These are phyloP conservation scores for Bufo bufo DNA, from an alignment of 2,113 vertebrate genomes.

Conservation along the genomic window DNA sequence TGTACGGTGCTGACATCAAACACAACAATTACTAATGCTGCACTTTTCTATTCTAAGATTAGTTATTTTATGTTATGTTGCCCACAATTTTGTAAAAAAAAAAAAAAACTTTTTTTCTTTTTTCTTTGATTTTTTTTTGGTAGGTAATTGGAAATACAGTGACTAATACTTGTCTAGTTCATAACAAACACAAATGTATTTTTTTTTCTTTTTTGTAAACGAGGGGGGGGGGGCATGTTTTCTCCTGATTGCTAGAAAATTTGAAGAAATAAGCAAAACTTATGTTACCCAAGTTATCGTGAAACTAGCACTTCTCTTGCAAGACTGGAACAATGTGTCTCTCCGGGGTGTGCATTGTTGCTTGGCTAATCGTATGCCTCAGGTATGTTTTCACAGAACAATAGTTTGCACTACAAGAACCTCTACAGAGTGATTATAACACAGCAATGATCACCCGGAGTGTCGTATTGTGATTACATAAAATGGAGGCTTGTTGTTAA, in stretches of 20 bases:
- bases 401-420: constrained; percentile 49
- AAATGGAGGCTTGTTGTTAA: constrained; percentile 55
- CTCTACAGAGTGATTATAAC: constrained; percentile 54
- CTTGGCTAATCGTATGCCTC: constrained; percentile 47
- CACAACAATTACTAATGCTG: no score
- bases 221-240: not conserved
- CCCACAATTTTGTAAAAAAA: no score
- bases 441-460: constrained; percentile 54
- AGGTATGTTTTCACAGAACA: constrained; percentile 53
- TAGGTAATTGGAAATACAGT: constrained; percentile 68
- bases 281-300: constrained; percentile 62
- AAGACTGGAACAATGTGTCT: constrained; percentile 44
- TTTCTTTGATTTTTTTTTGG: not conserved
- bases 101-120: not conserved
- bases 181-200: constrained; percentile 67
- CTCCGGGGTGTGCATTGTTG: constrained; percentile 51
- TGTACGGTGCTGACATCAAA: no score
- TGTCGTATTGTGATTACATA: constrained; percentile 53
- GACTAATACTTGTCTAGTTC: constrained; percentile 28
- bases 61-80: no score
- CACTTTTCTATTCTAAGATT: no score
- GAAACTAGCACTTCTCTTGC: constrained; percentile 60
- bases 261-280: constrained; percentile 66
- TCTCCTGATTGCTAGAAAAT: constrained; percentile 63
- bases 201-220: constrained; percentile 43